phyloP scores from a whole-genome alignment of 2,888 invertebrate genomes.

The Tanypteryx hageni region DNA sequence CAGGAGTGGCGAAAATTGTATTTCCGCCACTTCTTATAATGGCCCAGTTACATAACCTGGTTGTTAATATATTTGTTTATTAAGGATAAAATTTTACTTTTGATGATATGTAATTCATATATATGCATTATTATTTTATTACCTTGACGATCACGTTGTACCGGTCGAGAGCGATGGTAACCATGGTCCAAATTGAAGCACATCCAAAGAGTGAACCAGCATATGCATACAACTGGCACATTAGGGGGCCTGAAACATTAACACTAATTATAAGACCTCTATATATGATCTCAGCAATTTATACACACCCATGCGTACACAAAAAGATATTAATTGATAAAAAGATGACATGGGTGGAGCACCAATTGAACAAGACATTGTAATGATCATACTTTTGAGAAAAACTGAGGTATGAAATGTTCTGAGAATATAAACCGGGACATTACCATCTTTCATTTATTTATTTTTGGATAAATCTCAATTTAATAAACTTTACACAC shows the following conservation, averaged over 20 bases:
- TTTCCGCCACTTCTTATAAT: too few relatives aligned
- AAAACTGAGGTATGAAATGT: not conserved
- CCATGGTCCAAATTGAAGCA: slow-evolving; percentile 83
- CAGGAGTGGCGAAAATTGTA: too few relatives aligned
- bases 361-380: not conserved
- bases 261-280: slow-evolving; percentile 42
- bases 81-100: too few relatives aligned
- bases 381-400: not conserved
- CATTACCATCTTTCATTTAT: too few relatives aligned
- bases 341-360: not conserved
- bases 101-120: not conserved
- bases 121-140: not conserved
- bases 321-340: not conserved
- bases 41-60: too few relatives aligned
- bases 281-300: too few relatives aligned
- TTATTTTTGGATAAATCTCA: too few relatives aligned
- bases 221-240: slow-evolving; percentile 81
- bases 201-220: slow-evolving; percentile 82
- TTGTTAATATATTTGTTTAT: too few relatives aligned
- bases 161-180: slow-evolving; percentile 81
- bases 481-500: too few relatives aligned
- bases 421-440: not conserved
- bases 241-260: slow-evolving; percentile 74
- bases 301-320: not conserved
- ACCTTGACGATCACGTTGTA: slow-evolving; percentile 82